These are phyloP conservation scores for Nemurella pictetii DNA, from an alignment of 2,888 invertebrate species.

Conservation along the genomic window DNA sequence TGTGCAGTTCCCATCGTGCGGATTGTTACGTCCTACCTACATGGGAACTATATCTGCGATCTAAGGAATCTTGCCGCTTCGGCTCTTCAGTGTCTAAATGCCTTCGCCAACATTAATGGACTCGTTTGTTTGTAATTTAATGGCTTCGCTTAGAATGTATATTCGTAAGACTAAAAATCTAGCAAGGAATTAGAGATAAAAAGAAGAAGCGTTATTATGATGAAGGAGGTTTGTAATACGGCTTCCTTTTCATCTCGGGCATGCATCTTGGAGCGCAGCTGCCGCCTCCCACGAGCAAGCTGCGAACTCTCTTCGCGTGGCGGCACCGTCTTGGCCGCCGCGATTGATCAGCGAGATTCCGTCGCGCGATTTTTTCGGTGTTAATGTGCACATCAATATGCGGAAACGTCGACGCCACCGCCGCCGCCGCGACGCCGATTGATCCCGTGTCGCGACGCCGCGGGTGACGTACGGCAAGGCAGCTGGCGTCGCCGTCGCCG, in stretches of 20 bases:
- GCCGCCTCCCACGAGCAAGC: background rate
- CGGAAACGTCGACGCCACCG: background rate
- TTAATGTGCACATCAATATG: constrained; percentile 6
- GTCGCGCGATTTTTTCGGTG: background rate
- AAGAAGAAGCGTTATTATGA: background rate
- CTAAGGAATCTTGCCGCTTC: background rate
- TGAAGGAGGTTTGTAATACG: background rate
- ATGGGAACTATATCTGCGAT: background rate
- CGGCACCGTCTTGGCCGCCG: background rate
- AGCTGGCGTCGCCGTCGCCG: background rate
- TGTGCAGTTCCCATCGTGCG: background rate
- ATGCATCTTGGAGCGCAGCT: background rate
- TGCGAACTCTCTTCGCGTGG: background rate
- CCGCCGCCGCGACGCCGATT: background rate
- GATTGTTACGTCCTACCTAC: background rate
- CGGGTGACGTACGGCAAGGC: background rate
- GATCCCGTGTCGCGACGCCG: background rate
- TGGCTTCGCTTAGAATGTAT: background rate
- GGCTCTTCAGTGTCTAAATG: background rate
- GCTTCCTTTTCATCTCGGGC: background rate
- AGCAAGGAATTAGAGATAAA: background rate
- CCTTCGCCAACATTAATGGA: background rate
- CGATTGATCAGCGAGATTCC: background rate
- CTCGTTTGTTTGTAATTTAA: background rate
- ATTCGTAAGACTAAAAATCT: background rate